Percentiles rank a stretch among this genome's conserved stretches.
phyloP scores from a whole-genome alignment of 2,113 vertebrate species.

The Bettongia penicillata region DNA sequence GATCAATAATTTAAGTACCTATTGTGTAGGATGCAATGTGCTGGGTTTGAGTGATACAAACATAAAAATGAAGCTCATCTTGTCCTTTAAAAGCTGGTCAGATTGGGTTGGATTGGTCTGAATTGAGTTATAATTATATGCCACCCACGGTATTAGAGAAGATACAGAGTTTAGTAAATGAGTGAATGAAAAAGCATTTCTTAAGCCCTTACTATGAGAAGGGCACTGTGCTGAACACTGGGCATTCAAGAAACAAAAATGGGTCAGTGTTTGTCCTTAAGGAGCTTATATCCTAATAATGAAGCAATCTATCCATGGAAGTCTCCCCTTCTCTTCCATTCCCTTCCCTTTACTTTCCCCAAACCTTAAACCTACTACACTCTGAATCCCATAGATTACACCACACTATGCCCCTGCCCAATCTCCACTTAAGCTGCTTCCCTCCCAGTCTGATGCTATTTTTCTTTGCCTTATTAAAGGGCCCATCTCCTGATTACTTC shows the following conservation, averaged over 20 bases:
- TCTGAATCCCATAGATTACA: too few relatives aligned
- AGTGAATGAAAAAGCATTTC: neutral
- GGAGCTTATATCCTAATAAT: neutral
- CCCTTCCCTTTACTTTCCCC: too few relatives aligned
- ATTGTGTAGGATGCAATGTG: neutral
- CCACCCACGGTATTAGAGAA: neutral
- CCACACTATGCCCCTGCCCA: too few relatives aligned
- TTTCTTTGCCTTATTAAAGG: too few relatives aligned
- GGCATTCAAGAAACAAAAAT: neutral
- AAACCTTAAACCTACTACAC: too few relatives aligned
- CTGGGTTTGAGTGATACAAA: neutral
- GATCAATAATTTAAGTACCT: neutral
- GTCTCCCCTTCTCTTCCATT: neutral
- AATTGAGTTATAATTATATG: neutral
- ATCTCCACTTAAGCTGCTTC: too few relatives aligned
- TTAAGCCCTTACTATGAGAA: neutral
- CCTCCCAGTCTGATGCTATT: too few relatives aligned
- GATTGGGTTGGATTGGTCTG: too few relatives aligned
- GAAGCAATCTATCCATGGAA: neutral
- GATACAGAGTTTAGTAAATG: neutral
- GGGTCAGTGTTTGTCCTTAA: neutral
- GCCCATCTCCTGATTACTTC: too few relatives aligned
- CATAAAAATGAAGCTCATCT: neutral
- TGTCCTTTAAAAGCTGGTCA: neutral
- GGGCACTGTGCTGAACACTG: neutral